These are phyloP conservation scores for Theodoxus fluviatilis DNA, from an alignment of 2,888 invertebrate species.

Conservation along the genomic window DNA sequence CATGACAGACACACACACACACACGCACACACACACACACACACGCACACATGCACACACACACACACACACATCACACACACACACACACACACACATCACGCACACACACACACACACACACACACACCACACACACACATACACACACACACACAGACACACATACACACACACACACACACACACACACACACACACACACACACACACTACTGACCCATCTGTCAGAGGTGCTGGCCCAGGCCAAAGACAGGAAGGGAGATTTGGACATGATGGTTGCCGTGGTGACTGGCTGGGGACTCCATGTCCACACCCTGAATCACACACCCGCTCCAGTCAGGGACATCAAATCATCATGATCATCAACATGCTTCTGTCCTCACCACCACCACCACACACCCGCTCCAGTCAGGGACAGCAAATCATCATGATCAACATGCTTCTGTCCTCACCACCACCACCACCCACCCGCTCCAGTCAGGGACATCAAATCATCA, in stretches of 20 bases:
- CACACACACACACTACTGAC: slow-evolving; percentile 43
- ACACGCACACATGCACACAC: too few species aligned
- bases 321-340: neutral
- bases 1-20: too few species aligned
- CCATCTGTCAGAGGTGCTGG: slow-evolving; percentile 71
- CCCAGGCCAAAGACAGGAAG: slow-evolving; percentile 72
- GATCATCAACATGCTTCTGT: neutral
- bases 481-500: neutral
- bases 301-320: slow-evolving; percentile 65
- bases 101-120: too few species aligned
- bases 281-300: slow-evolving; percentile 68
- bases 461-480: neutral
- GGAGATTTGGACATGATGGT: slow-evolving; percentile 69
- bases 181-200: too few species aligned
- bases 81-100: too few species aligned
- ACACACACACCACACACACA: too few species aligned
- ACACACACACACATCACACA: too few species aligned
- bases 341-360: neutral
- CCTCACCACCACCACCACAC: neutral
- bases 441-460: neutral
- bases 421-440: neutral
- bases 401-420: neutral
- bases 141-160: too few species aligned
- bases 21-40: too few species aligned
- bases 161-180: too few species aligned